phyloP scores from a whole-genome alignment of 2,888 invertebrate species.

The Baronia brevicornis region DNA sequence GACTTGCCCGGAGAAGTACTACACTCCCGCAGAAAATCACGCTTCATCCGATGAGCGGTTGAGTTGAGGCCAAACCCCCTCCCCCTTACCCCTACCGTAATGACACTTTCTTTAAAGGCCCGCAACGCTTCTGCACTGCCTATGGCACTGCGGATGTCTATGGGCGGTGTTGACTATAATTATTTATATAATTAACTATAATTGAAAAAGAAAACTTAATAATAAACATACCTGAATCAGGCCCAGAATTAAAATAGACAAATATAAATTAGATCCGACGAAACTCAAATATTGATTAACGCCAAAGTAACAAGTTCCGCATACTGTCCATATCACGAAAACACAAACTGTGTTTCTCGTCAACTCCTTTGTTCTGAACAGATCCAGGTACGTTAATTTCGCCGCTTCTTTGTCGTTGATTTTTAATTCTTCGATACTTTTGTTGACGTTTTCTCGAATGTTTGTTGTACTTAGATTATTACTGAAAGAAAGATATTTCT shows the following conservation, averaged over 20 bases:
- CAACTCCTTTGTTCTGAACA: constrained; percentile 35
- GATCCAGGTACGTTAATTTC: constrained; percentile 30
- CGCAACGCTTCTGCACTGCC: no score
- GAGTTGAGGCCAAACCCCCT: no score
- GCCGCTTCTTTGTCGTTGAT: constrained; percentile 22
- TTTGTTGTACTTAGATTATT: constrained; percentile 31
- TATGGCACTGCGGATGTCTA: no score
- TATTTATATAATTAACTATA: no score
- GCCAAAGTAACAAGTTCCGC: constrained; percentile 39
- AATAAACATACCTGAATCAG: constrained; percentile 35
- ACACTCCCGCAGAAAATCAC: no score
- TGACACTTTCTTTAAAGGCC: no score
- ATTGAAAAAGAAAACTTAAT: no score
- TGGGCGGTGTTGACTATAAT: no score
- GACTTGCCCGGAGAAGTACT: no score
- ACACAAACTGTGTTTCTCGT: constrained; percentile 29
- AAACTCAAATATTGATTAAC: constrained; percentile 39
- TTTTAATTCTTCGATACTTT: constrained; percentile 27
- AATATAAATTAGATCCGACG: constrained; percentile 34
- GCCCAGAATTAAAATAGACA: constrained; percentile 33
- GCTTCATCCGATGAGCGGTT: no score
- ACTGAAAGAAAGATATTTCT: constrained; percentile 34
- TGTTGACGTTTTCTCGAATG: constrained; percentile 32
- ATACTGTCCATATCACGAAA: constrained; percentile 31
- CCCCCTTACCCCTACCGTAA: no score